Percentiles rank a stretch among this genome's conserved stretches.
phyloP scores from a whole-genome alignment of 1,140 invertebrate species.

The Calephelis nemesis region DNA sequence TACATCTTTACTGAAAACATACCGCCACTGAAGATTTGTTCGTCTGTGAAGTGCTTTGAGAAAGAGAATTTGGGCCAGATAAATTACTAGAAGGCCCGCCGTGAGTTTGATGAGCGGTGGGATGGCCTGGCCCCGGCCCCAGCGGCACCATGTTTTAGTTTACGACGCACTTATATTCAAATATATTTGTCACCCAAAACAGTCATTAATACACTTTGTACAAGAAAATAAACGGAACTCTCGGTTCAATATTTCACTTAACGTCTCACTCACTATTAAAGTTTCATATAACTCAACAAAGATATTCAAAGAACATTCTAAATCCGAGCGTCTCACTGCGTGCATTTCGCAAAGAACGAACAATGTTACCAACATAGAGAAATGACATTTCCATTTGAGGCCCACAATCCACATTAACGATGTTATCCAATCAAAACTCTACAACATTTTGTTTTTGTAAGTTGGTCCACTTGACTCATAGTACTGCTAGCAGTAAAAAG shows the following conservation, averaged over 20 bases:
- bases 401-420: not conserved
- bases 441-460: too few relatives aligned
- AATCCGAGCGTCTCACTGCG: slow-evolving; percentile 74
- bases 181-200: slow-evolving; percentile 71
- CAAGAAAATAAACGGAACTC: slow-evolving; percentile 50
- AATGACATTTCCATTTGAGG: slow-evolving; percentile 41
- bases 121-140: slow-evolving; percentile 77
- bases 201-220: slow-evolving; percentile 66
- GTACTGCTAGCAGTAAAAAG: not conserved
- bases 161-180: slow-evolving; percentile 66
- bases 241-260: slow-evolving; percentile 41
- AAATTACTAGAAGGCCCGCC: slow-evolving; percentile 78
- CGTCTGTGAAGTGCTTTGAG: slow-evolving; percentile 76
- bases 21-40: slow-evolving; percentile 79
- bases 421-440: not conserved
- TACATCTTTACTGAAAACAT: slow-evolving; percentile 49
- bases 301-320: slow-evolving; percentile 75
- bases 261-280: slow-evolving; percentile 51
- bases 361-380: slow-evolving; percentile 60
- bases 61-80: slow-evolving; percentile 78
- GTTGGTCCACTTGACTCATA: too few relatives aligned
- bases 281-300: slow-evolving; percentile 63
- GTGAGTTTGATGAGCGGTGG: slow-evolving; percentile 73
- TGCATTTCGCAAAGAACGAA: slow-evolving; percentile 73
- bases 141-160: slow-evolving; percentile 79